These are phyloP conservation scores for Chalcis sispes DNA, from an alignment of 2,888 invertebrate genomes.

Conservation along the genomic window DNA sequence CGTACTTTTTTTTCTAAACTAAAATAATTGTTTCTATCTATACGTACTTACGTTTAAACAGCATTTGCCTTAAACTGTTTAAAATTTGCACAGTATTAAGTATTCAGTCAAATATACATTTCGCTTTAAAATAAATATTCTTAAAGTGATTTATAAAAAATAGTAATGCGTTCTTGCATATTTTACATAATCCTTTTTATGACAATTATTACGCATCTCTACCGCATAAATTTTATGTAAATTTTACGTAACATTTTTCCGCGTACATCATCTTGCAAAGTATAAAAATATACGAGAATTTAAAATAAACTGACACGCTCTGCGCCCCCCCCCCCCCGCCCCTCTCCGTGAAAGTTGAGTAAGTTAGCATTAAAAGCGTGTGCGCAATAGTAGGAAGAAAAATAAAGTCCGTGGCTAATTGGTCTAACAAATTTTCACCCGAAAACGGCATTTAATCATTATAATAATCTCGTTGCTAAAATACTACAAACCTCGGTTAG, in stretches of 20 bases:
- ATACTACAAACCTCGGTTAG: too few relatives aligned
- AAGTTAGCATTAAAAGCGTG: slow-evolving; percentile 15
- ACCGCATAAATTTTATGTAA: slow-evolving; percentile 49
- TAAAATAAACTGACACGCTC: slow-evolving; percentile 30
- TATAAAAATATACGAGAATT: slow-evolving; percentile 21
- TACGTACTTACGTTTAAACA: too few relatives aligned
- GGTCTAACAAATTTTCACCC: background rate
- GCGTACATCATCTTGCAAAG: background rate
- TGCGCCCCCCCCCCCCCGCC: background rate
- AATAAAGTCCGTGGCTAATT: slow-evolving; percentile 10
- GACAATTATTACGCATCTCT: slow-evolving; percentile 35
- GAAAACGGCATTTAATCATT: background rate
- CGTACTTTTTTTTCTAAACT: too few relatives aligned
- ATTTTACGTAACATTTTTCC: slow-evolving; percentile 47
- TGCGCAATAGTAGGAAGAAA: slow-evolving; percentile 21
- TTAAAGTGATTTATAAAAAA: too few relatives aligned
- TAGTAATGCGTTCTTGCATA: slow-evolving; percentile 12
- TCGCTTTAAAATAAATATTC: too few relatives aligned
- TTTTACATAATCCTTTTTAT: slow-evolving; percentile 38
- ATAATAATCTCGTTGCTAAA: too few relatives aligned
- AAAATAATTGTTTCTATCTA: too few relatives aligned
- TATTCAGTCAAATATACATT: too few relatives aligned
- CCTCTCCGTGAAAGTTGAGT: slow-evolving; percentile 25
- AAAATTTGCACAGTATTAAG: too few relatives aligned
- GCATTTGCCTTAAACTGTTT: too few relatives aligned